A percentile compares a stretch with the other conserved stretches of the same genome.
Conservation (phyloP, 2,888 invertebrate species). For the Coleophora flavipennella region DNA sequence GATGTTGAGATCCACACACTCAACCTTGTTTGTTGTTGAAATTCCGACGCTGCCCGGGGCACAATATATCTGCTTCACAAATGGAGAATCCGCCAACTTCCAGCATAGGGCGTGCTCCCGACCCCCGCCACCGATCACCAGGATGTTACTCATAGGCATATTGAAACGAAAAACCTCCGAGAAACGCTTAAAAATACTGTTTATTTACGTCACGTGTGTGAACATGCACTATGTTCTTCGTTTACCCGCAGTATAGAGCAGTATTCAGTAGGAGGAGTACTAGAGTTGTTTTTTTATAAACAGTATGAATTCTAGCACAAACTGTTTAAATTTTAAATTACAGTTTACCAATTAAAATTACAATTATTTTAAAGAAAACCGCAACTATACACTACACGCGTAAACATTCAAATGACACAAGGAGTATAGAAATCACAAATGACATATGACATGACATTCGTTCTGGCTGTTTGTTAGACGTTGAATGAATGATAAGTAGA, state of each 20-base stretch:
- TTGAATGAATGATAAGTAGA: too few relatives aligned
- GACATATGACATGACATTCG: too few relatives aligned
- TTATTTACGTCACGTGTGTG: not conserved
- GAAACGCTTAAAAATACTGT: slow-evolving; percentile 3
- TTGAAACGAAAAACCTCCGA: slow-evolving; percentile 21
- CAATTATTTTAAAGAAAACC: slow-evolving; percentile 10
- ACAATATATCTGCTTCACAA: slow-evolving; percentile 81
- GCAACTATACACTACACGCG: slow-evolving; percentile 35
- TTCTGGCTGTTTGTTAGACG: too few relatives aligned
- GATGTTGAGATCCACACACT: slow-evolving; percentile 75
- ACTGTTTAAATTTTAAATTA: too few relatives aligned
- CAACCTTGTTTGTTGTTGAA: slow-evolving; percentile 77
- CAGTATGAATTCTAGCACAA: too few relatives aligned
- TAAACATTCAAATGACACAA: slow-evolving; percentile 51
- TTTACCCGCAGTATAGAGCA: too few relatives aligned
- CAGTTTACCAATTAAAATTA: not conserved
- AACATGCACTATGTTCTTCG: not conserved
- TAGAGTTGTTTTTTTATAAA: too few relatives aligned
- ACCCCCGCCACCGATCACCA: slow-evolving; percentile 94
- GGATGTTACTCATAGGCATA: slow-evolving; percentile 70
- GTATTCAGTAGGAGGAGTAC: too few relatives aligned
- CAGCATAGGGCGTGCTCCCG: slow-evolving; percentile 97
- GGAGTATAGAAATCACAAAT: too few relatives aligned
- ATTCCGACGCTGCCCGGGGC: slow-evolving; percentile 95
- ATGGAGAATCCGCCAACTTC: slow-evolving; percentile 88